Percentiles rank a stretch among this genome's conserved stretches.
These are phyloP conservation scores for Dendrocincla tyrannina DNA, from an alignment of 2,797 vertebrate species.

Conservation along the genomic window DNA sequence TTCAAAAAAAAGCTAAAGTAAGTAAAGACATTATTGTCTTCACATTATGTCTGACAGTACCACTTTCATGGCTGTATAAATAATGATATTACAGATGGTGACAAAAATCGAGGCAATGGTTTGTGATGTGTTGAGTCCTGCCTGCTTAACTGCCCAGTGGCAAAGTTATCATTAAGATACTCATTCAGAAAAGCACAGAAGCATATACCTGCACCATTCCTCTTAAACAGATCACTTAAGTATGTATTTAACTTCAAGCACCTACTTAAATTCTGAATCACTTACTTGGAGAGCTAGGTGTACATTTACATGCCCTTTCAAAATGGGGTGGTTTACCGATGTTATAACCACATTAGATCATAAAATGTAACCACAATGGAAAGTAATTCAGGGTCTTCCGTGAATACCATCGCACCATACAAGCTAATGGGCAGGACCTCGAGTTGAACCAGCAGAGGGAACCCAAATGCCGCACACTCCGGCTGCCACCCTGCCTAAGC, in stretches of 20 bases:
- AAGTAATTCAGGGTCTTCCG: neutral
- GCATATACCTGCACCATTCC: neutral
- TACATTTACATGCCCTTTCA: neutral
- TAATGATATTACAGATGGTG: neutral
- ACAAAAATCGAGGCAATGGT: neutral
- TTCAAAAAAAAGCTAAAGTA: neutral
- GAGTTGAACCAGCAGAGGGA: neutral
- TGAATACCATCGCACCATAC: neutral
- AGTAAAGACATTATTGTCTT: neutral
- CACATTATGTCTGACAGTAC: neutral
- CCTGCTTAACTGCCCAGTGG: neutral
- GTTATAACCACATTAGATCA: neutral
- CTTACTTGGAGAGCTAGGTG: neutral
- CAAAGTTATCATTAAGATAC: neutral
- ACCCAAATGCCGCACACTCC: neutral
- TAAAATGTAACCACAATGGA: neutral
- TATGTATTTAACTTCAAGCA: neutral
- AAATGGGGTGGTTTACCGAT: neutral
- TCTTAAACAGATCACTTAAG: neutral
- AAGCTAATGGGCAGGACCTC: neutral
- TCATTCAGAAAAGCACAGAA: neutral
- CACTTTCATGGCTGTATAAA: neutral
- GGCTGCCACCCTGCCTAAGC: neutral
- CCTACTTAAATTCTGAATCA: neutral
- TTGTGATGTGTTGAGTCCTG: neutral